Evolutionary conservation across 2,888 invertebrate genomes (phyloP), one percentile per base, ranked within the genome.

Genomic region (Hypsopygia costalis): DNA sequence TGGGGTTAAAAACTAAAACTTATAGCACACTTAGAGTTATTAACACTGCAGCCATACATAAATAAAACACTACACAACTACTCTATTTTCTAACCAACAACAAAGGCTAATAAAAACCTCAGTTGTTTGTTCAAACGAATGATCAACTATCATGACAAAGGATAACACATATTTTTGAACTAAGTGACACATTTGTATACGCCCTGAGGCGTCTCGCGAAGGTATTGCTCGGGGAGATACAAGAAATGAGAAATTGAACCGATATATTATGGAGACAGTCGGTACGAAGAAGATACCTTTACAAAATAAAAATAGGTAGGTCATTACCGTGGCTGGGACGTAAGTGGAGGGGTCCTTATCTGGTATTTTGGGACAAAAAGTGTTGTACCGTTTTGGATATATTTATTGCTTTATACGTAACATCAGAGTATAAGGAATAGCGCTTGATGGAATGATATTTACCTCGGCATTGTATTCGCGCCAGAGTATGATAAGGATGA

Each of bases 261-360:
- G 37, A 50, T 50, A 47, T 31, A 44, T 50, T 36, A 50, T 45
- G 36, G 45, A 44, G 42, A 39, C 42, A 50, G 47, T 47, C 41
- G 37, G 16, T 28, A 8, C 25, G 33, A 33, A 40, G 37, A 12
- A 29, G 38, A 42, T 50, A 44, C 38, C 45, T 47, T 45, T 45
- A 41, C 42, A 47, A 50, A 50, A 50, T 49, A 49, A 47, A 50
- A 47, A 46, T 50, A 50, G 40, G 38, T 37, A 40, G 40, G 45
- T 41, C 47, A 44, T 47, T 45, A 37, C 37, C 34, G 21, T 35
- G 41, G 41, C 40, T 47, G 34, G 8, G 30, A n/a, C 9, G 22
- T 36, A 35, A 49, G 40, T 41, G 40, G 41, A 16, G 22, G 34
- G 29, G 40, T 46, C 37, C 38, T 43, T 43, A 47, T 45, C 45